Evolutionary conservation across 2,113 vertebrate species (phyloP).

Genomic region (Sinocyclocheilus rhinocerous): DNA sequence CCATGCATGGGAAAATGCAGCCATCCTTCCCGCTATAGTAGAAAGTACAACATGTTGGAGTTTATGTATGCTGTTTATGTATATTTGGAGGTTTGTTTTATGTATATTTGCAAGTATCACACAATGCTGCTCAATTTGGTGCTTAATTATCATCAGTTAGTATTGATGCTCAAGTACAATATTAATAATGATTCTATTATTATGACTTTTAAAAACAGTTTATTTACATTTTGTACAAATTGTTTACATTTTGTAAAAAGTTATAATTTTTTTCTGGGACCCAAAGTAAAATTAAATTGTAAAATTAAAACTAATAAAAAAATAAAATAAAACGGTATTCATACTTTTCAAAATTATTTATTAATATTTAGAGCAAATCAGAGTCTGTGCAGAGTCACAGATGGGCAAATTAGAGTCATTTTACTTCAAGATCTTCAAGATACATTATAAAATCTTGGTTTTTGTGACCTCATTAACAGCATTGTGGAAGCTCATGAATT

Average conservation of each 20-base stretch:
- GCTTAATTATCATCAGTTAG: neutral
- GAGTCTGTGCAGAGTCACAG: too few species aligned
- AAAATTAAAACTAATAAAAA: neutral
- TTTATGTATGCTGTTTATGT: neutral
- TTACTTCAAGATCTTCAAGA: too few species aligned
- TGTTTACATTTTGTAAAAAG: neutral
- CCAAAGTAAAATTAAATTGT: too few species aligned
- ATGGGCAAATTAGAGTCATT: too few species aligned
- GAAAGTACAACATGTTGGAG: neutral
- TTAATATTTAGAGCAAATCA: too few species aligned
- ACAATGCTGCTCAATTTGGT: neutral
- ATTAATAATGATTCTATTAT: too few species aligned
- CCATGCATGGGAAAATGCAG: conserved; percentile 38
- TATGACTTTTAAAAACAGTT: too few species aligned
- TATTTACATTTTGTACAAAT: too few species aligned
- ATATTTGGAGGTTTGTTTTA: too few species aligned
- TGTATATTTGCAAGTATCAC: neutral
- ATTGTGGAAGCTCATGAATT: too few species aligned
- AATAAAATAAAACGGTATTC: neutral
- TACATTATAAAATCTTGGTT: too few species aligned
- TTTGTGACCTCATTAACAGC: too few species aligned
- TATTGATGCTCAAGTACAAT: neutral
- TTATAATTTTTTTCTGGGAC: neutral
- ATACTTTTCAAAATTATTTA: neutral
- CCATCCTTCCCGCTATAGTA: neutral